Evolutionary conservation across 2,888 invertebrate species (phyloP), one percentile per base, ranked within the genome.

Genomic region (Torymus aiolomorphi): DNA sequence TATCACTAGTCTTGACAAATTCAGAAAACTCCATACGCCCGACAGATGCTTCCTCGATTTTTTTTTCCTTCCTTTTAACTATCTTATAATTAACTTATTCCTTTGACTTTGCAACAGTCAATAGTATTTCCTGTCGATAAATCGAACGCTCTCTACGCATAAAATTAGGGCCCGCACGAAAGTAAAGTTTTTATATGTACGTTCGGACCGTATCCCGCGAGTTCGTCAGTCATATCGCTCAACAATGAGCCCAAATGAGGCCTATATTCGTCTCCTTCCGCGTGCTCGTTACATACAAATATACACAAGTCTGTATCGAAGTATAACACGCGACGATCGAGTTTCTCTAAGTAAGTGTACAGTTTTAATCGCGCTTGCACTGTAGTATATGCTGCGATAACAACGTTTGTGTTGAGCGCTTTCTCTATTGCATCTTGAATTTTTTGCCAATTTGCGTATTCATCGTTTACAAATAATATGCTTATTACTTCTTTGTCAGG

Each of bases 281-380:
- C 2, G 24, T 3, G 4, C 4, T n/a, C 4, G 10, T n/a, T 10
- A 1, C 18, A 12, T n/a, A 74, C 52, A 69, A 59, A 80, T 14
- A 80, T 76, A 8, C 56, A 42, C 0, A 72, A 77, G 51, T 82
- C 75, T 3, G 80, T 82, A 49, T 82, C 81, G 49, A 63, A 77
- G 57, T 77, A 80, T 12, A 82, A 24, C 1, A 75, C 63, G 1
- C 76, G 57, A 51, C 83, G 72, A 8, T 82, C 85, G 11, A 91
- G 78, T 16, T 76, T 77, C 16, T 89, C 85, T 3, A 91, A 76
- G 20, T 86, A 85, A 2, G 76, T 70, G 78, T 89, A 89, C 0
- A 91, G 81, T 76, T 87, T 85, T 2, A 75, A 24, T 12, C 75
- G 66, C 2, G 78, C 73, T 16, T 78, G 75, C 0, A 75, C 71